phyloP scores from a whole-genome alignment of 2,797 vertebrate genomes.

The Schizopygopsis malacanthus region DNA sequence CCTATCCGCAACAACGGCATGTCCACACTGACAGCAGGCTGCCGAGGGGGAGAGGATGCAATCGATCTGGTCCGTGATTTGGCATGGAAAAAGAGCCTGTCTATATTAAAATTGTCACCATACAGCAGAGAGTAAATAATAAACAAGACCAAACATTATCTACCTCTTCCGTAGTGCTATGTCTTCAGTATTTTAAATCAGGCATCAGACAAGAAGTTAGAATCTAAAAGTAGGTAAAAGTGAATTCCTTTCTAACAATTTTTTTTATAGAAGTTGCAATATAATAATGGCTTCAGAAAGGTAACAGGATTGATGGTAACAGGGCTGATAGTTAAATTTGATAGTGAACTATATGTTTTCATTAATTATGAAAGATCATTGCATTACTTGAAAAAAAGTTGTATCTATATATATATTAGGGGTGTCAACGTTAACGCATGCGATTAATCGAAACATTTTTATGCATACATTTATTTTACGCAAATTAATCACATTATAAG shows the following conservation, averaged over 20 bases:
- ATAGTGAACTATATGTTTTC: background rate
- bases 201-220: background rate
- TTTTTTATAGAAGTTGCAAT: background rate
- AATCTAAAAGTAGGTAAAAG: background rate
- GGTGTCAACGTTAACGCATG: too few relatives aligned
- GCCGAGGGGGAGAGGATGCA: background rate
- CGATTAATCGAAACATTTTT: too few relatives aligned
- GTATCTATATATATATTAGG: too few relatives aligned
- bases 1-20: background rate
- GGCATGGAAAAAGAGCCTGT: background rate
- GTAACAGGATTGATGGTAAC: background rate
- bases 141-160: background rate
- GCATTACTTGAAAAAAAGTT: too few relatives aligned
- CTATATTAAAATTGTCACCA: background rate
- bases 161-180: background rate
- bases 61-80: background rate
- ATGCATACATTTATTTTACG: too few relatives aligned
- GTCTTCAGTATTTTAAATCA: background rate
- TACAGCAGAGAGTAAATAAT: background rate
- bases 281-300: background rate
- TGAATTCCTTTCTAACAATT: background rate
- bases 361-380: too few relatives aligned
- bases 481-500: too few relatives aligned
- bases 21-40: slow-evolving; percentile 15
- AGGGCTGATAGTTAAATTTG: background rate